phyloP scores from a whole-genome alignment of 2,888 invertebrate genomes.

The Hemithea aestivaria region DNA sequence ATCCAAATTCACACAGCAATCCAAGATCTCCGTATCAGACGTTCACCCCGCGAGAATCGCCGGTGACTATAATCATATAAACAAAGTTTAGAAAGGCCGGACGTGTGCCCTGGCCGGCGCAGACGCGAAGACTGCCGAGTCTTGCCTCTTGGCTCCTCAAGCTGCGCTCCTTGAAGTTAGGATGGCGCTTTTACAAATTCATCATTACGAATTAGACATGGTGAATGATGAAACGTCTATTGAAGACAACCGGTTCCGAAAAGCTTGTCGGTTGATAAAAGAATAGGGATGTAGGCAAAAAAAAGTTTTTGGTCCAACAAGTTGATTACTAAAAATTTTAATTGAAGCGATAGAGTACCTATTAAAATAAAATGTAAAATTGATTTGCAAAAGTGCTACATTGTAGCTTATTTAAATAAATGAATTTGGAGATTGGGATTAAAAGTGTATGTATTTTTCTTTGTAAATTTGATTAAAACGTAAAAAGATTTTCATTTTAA shows the following conservation, averaged over 20 bases:
- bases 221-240: constrained; percentile 6
- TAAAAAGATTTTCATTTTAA: no score
- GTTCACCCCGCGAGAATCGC: constrained; percentile 12
- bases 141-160: no score
- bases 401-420: no score
- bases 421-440: no score
- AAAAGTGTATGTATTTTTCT: no score
- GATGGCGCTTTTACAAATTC: constrained; percentile 15
- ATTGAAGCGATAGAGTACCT: no score
- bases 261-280: constrained; percentile 1
- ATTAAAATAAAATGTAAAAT: no score
- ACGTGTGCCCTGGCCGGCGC: constrained; percentile 38
- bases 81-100: constrained; percentile 17
- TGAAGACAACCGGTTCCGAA: neutral
- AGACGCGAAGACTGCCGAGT: constrained; percentile 44
- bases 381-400: no score
- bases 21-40: constrained; percentile 19
- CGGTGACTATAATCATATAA: constrained; percentile 14
- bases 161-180: constrained; percentile 24
- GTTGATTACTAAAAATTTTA: no score
- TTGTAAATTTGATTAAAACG: no score
- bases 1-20: constrained; percentile 13
- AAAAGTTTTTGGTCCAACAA: no score
- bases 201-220: constrained; percentile 7
- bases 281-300: no score